These are phyloP conservation scores for Streptopelia turtur DNA, from an alignment of 2,797 vertebrate species.

Conservation along the genomic window DNA sequence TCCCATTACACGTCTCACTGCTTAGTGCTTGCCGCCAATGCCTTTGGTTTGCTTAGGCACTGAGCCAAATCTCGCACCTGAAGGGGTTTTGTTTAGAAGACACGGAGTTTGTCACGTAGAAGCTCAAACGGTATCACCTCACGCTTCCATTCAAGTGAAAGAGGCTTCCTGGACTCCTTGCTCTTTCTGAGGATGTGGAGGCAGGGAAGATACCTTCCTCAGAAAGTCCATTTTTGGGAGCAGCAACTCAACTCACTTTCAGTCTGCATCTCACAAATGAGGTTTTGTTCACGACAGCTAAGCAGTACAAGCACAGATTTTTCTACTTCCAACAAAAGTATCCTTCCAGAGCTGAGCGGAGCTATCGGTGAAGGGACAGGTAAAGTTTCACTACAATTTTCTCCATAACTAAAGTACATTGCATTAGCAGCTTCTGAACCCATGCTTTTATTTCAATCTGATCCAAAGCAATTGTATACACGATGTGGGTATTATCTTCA, in stretches of 20 bases:
- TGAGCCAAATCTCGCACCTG: not conserved
- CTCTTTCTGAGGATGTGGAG: not conserved
- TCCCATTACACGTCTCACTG: not conserved
- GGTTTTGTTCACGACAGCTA: not conserved
- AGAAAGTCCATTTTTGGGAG: not conserved
- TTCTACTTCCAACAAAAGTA: not conserved
- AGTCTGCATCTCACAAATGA: not conserved
- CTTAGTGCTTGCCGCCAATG: not conserved
- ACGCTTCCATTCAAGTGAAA: not conserved
- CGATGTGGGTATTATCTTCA: not conserved
- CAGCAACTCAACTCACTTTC: not conserved
- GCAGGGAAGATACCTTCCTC: not conserved
- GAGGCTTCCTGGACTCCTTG: not conserved
- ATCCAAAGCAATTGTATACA: not conserved
- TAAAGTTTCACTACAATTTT: not conserved
- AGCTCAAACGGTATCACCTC: not conserved
- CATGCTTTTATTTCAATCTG: not conserved
- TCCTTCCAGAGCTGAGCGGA: not conserved
- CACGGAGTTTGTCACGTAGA: not conserved
- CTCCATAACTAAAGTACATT: not conserved
- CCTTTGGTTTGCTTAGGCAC: not conserved
- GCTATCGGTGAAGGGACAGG: not conserved
- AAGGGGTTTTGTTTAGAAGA: not conserved
- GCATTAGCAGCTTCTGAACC: not conserved
- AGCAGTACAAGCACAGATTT: not conserved